These are phyloP conservation scores for Aelia acuminata DNA, from an alignment of 2,888 invertebrate genomes.

Conservation along the genomic window DNA sequence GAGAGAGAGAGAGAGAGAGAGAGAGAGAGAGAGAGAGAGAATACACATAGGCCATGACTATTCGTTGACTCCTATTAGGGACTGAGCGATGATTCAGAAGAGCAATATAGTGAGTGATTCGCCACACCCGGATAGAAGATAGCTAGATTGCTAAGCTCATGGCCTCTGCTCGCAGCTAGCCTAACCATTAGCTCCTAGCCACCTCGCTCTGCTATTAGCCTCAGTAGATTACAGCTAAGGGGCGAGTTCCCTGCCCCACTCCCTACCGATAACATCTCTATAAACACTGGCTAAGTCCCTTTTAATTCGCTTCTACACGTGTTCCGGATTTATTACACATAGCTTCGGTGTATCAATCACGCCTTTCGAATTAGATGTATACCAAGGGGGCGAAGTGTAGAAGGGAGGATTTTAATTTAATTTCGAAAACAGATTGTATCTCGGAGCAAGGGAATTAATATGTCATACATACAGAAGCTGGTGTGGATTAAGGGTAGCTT, in stretches of 20 bases:
- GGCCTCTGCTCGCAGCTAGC: neutral
- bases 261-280: conserved; percentile 18
- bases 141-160: too few relatives aligned
- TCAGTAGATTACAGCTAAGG: neutral
- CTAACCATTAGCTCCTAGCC: neutral
- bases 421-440: conserved; percentile 31
- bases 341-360: conserved; percentile 9
- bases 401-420: conserved; percentile 44
- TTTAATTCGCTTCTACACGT: conserved; percentile 31
- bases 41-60: too few relatives aligned
- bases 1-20: too few relatives aligned
- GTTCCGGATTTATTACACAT: neutral
- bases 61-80: neutral
- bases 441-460: neutral
- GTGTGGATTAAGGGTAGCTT: conserved; percentile 10
- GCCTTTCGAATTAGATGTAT: conserved; percentile 23
- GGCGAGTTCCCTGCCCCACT: neutral
- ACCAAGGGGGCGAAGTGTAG: neutral
- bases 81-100: neutral
- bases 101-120: neutral
- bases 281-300: conserved; percentile 43
- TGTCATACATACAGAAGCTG: neutral
- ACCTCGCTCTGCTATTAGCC: neutral
- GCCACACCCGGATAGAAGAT: neutral
- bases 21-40: too few relatives aligned